Evolutionary conservation across 2,888 invertebrate species (phyloP).

Genomic region (Caenorhabditis sulstoni): DNA sequence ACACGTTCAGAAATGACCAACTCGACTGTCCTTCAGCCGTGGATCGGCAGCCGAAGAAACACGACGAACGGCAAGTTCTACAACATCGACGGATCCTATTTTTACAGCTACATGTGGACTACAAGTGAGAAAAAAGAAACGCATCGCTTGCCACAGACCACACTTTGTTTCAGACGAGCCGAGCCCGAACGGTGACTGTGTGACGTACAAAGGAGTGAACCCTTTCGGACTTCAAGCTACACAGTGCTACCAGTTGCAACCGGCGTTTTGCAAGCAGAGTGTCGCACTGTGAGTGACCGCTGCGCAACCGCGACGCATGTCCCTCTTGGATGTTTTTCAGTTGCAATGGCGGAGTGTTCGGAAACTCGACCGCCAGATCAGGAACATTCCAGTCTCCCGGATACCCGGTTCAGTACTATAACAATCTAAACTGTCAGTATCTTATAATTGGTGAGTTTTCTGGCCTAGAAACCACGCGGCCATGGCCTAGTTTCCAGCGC

Average conservation of each 20-base stretch:
- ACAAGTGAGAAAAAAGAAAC: conserved; percentile 28
- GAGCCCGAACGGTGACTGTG: conserved; percentile 48
- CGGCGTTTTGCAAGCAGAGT: conserved; percentile 53
- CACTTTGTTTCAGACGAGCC: conserved; percentile 3
- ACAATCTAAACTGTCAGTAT: conserved; percentile 79
- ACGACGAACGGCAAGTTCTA: conserved; percentile 42
- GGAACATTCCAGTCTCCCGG: conserved; percentile 48
- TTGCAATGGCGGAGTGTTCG: conserved; percentile 81
- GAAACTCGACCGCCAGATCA: conserved; percentile 85
- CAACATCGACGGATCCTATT: conserved; percentile 41
- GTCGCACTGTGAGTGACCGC: conserved; percentile 44
- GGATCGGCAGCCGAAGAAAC: conserved; percentile 39
- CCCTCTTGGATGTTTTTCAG: conserved; percentile 24
- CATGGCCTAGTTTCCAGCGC: conserved; percentile 50
- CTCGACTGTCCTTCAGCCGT: conserved; percentile 27
- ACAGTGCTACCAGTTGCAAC: conserved; percentile 56
- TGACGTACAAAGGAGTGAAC: conserved; percentile 30
- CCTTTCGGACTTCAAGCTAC: conserved; percentile 38
- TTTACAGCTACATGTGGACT: conserved; percentile 38
- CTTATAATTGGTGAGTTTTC: conserved; percentile 39
- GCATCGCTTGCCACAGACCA: too few species aligned
- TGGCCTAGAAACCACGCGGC: background rate
- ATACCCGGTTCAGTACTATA: conserved; percentile 50
- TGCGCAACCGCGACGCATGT: too few species aligned
- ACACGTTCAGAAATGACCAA: conserved; percentile 32